phyloP scores from a whole-genome alignment of 2,888 invertebrate genomes.

The Seira ritae region DNA sequence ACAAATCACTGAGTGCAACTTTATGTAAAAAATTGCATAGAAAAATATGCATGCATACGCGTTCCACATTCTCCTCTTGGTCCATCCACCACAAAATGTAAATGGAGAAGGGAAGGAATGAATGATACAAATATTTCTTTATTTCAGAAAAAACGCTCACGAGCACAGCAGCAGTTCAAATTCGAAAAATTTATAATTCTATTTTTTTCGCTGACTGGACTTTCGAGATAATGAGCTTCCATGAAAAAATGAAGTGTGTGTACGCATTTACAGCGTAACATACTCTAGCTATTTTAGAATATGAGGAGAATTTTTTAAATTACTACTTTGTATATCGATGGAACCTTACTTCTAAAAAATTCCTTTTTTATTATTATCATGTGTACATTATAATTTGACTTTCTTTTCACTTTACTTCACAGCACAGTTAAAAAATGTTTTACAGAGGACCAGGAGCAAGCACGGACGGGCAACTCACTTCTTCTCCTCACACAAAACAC shows the following conservation, averaged over 20 bases:
- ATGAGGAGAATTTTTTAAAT: not conserved
- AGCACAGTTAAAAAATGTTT: constrained; percentile 33
- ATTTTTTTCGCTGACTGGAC: not conserved
- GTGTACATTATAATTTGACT: not conserved
- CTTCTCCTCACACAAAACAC: constrained; percentile 45
- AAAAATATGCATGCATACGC: not conserved
- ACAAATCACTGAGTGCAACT: no score
- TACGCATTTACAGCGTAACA: not conserved
- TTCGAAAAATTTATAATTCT: no score
- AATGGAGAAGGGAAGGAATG: no score
- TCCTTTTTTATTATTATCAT: not conserved
- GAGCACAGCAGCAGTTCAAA: not conserved
- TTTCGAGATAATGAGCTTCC: not conserved
- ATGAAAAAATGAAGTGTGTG: not conserved
- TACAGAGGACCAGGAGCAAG: constrained; percentile 45
- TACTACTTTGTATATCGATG: not conserved
- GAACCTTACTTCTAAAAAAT: not conserved
- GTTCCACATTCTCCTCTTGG: no score
- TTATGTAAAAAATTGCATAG: not conserved
- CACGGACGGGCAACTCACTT: constrained; percentile 32
- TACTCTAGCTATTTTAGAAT: not conserved
- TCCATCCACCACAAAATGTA: not conserved
- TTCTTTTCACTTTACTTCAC: not conserved
- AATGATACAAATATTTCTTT: no score
- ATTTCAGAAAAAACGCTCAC: not conserved